Percentiles rank a stretch among this genome's conserved stretches.
Conservation (phyloP, 2,113 vertebrate species). For the Mustela lutreola region DNA sequence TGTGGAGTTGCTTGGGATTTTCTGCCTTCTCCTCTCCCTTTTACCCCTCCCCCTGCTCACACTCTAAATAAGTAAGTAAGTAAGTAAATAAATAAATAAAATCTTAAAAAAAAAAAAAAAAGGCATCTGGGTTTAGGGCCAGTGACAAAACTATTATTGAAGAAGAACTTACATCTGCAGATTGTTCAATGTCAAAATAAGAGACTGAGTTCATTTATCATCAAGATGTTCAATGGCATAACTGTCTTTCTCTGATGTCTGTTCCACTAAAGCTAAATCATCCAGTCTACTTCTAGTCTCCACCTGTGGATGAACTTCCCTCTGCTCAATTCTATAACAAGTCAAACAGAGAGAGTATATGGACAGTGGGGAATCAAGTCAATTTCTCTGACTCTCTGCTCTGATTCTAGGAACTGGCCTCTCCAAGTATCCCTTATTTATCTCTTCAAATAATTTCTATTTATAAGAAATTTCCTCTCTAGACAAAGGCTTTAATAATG, state of each 20-base stretch:
- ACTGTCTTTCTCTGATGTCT: not conserved
- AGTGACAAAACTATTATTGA: not conserved
- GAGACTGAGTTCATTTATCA: constrained; percentile 13
- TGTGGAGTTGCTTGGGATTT: not conserved
- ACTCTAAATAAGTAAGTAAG: not conserved
- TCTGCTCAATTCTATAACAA: not conserved
- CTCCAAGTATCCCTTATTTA: not conserved
- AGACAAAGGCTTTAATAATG: not conserved
- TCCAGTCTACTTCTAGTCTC: not conserved
- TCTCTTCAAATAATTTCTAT: not conserved
- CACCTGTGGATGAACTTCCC: not conserved
- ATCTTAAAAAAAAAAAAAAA: not conserved
- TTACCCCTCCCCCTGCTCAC: not conserved
- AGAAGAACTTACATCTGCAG: not conserved
- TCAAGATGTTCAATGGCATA: not conserved
- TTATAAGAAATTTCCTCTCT: not conserved
- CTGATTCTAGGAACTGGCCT: not conserved
- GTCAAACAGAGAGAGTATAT: not conserved
- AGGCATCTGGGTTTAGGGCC: not conserved
- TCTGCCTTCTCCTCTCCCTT: not conserved
- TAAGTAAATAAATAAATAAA: not conserved
- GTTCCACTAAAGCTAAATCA: not conserved
- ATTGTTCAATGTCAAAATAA: constrained; percentile 32
- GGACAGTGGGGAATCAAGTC: not conserved
- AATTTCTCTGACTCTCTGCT: not conserved